Percentiles rank a stretch among this genome's conserved stretches.
Conservation (phyloP, 2,888 invertebrate species). For the Apamea monoglypha region DNA sequence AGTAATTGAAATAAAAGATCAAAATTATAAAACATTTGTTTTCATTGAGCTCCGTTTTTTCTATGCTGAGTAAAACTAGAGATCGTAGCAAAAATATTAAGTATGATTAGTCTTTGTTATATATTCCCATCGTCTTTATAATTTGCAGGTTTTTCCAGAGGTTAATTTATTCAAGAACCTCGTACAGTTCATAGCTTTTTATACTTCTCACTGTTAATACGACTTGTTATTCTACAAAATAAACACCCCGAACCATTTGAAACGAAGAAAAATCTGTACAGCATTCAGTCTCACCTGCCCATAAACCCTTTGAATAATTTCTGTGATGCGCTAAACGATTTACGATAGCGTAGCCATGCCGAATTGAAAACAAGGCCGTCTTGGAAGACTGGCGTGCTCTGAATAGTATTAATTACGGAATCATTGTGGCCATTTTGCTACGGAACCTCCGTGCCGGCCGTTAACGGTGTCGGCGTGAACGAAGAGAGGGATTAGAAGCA, state of each 20-base stretch:
- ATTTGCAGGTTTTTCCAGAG: slow-evolving; percentile 26
- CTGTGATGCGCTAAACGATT: slow-evolving; percentile 85
- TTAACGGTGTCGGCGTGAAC: slow-evolving; percentile 79
- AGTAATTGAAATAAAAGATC: not conserved
- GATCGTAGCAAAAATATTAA: slow-evolving; percentile 14
- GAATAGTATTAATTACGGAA: slow-evolving; percentile 86
- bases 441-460: slow-evolving; percentile 77
- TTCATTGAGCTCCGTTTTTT: slow-evolving; percentile 9
- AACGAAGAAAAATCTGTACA: slow-evolving; percentile 75
- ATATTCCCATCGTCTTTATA: slow-evolving; percentile 22
- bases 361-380: slow-evolving; percentile 87
- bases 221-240: slow-evolving; percentile 14
- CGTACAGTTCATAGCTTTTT: slow-evolving; percentile 36
- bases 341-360: slow-evolving; percentile 82
- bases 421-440: slow-evolving; percentile 79
- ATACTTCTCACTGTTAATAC: slow-evolving; percentile 37
- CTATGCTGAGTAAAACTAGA: not conserved
- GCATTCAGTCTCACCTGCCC: slow-evolving; percentile 81
- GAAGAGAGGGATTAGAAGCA: slow-evolving; percentile 76
- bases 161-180: slow-evolving; percentile 33
- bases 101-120: slow-evolving; percentile 44
- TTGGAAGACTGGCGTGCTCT: slow-evolving; percentile 81
- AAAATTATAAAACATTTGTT: not conserved
- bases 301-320: slow-evolving; percentile 80
- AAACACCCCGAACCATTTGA: slow-evolving; percentile 40